Evolutionary conservation across 1,140 invertebrate species (phyloP), one percentile per base, ranked within the genome.

Genomic region (Trialeurodes vaporariorum): DNA sequence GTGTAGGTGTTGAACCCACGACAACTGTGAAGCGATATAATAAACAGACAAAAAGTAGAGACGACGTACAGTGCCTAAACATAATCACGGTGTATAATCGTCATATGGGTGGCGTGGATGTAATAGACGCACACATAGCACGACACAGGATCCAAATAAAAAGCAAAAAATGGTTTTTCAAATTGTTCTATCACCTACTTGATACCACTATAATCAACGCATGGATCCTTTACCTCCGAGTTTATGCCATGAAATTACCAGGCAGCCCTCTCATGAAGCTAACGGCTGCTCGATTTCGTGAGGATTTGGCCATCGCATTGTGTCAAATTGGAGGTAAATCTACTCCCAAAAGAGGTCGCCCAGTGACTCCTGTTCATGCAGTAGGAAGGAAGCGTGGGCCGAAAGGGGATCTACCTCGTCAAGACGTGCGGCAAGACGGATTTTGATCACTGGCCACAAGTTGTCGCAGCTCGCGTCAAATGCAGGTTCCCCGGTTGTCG

Each of bases 381-480:
- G 34, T 17, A 17, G 17, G 17, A 49, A 49, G 17, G 34, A 49
- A 17, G 27, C 67, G 13, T 60, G 61, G 58, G 22, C 67, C n/a
- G n/a, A n/a, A n/a, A 12, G 34, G 11, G 60, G 22, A n/a, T 22
- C 25, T 27, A 71, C 60, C 24, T 68, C 66, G 13, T 27, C 25
- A 25, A 70, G 27, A 49, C 76, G 74, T 68, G 34, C 34, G 34
- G 34, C 34, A 9, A 49, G 34, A 49, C 34, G n/a, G 17, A 49
- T 5, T 9, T 49, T 49, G 17, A 5, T 49, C 17, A 49, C 17
- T 49, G 34, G 34, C 34, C 34, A 9, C 17, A 9, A 49, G 17
- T 49, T 5, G 34, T 9, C 5, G 34, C 34, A 49, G 17, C 5
- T 5, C 34, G 34, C 17, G 17, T 5, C 5, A 9, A 9, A 49